These are phyloP conservation scores for Smutsia gigantea DNA, from an alignment of 2,797 vertebrate genomes.

Conservation along the genomic window DNA sequence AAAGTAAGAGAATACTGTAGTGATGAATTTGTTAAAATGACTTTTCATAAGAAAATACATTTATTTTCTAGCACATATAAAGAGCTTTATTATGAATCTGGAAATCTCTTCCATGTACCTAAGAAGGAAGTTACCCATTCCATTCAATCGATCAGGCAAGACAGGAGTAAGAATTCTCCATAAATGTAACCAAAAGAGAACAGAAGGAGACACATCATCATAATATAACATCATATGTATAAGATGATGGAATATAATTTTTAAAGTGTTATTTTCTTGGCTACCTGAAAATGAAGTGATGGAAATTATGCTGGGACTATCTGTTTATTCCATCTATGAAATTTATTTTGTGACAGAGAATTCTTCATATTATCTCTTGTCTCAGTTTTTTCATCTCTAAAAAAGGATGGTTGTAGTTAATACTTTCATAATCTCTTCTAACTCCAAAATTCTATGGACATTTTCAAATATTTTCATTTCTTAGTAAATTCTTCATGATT, in stretches of 20 bases:
- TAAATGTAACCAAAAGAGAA: not conserved
- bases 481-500: not conserved
- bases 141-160: not conserved
- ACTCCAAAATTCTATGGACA: not conserved
- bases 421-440: not conserved
- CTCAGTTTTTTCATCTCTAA: not conserved
- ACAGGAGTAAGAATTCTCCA: not conserved
- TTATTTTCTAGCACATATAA: constrained; percentile 6
- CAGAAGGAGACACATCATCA: not conserved
- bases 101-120: not conserved
- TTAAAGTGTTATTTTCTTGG: constrained; percentile 22
- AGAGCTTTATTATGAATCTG: constrained; percentile 30
- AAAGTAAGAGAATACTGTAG: constrained; percentile 54
- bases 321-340: not conserved
- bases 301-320: not conserved
- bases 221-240: not conserved
- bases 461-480: constrained; percentile 42
- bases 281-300: not conserved
- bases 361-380: not conserved
- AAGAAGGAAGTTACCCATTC: constrained; percentile 24
- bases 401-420: not conserved
- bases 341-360: not conserved
- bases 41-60: not conserved
- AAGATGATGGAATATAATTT: not conserved
- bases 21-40: constrained; percentile 48